Evolutionary conservation across 2,888 invertebrate genomes (phyloP), one percentile per base, ranked within the genome.

Genomic region (Sphinx pinastri): DNA sequence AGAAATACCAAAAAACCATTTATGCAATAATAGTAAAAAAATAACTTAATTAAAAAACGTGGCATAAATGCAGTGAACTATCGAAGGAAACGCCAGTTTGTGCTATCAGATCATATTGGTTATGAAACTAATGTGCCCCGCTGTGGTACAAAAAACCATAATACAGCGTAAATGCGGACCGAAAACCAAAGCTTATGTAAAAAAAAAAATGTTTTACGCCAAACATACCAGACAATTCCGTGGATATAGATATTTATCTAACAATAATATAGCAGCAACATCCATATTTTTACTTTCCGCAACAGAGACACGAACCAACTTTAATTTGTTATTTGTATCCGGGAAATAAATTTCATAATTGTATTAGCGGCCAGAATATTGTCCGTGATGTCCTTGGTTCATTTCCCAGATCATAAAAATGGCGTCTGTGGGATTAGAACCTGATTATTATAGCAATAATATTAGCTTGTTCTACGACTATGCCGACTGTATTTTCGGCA

Each of bases 211-310:
- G 45, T 47, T 47, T 60, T 3, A 31, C 57, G 13, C 19, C 19
- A 31, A 57, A 25, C 19, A 25, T 57, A 25, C 57, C 16, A 55
- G 16, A 60, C 60, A 49, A 19, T 63, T 49, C 12, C 49, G 49
- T 2, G 49, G 19, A 63, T 49, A 19, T 47, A 63, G 47, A 49
- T 19, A 63, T 55, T 55, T 19, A 63, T 63, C 63, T 25, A 49
- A 19, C 49, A 19, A 25, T 16, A 63, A 16, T 49, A 63, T 49
- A 63, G 63, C 47, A 47, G 19, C 49, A 49, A 63, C 49, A 60
- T n/a, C 10, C 16, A 47, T 63, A 60, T 45, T 60, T 12, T 13
- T 19, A 2, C 1, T 2, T 25, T 25, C 25, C 11, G 13, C 49
- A 13, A 63, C 63, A 63, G 63, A 19, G 49, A 63, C 49, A 49